Evolutionary conservation across 2,797 vertebrate genomes (phyloP), one percentile per base, ranked within the genome.

Genomic region (Sciurus vulgaris): DNA sequence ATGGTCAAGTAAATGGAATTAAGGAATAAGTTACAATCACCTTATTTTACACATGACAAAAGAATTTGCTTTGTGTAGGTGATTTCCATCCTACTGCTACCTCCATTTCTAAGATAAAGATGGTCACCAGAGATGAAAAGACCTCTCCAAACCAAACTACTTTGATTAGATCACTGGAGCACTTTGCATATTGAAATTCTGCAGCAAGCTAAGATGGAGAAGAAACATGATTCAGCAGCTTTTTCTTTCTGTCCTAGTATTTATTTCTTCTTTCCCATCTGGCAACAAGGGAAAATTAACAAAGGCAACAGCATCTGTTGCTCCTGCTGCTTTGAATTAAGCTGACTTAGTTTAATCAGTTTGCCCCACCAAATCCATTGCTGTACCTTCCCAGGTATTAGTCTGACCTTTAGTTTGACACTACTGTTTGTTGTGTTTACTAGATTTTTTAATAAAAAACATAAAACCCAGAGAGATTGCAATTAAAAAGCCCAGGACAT

Each of bases 321-420:
- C 85, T 97, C 96, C 96, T 97, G 94, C 97, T 98, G 96, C 94
- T 98, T 89, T 97, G 97, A 98, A 97, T 98, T 98, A 98, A 98
- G 86, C 74, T 97, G 97, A 97, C 91, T 98, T 97, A 97, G 91
- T 98, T 98, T 98, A 98, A 98, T 98, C 47, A 96, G 97, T 98
- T 98, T 76, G 84, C 63, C 89, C 70, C 38, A 91, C 86, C 93
- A 97, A 97, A 65, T 96, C 78, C 72, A 85, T 61, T 84, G 4
- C 51, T 95, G 38, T 94, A 95, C 89, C 47, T 98, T 98, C 97
- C 28, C 73, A 98, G 95, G 86, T 98, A 94, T 89, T 96, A 95
- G 76, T 51, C 78, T 97, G 95, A 86, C 86, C 97, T 97, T 98
- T 81, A 86, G 56, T 97, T 82, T 96, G 91, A 97, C 51, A 89